These are phyloP conservation scores for Pelagia noctiluca DNA, from an alignment of 30 jellyfish, hydroid and myxozoan genomes.

Conservation along the genomic window DNA sequence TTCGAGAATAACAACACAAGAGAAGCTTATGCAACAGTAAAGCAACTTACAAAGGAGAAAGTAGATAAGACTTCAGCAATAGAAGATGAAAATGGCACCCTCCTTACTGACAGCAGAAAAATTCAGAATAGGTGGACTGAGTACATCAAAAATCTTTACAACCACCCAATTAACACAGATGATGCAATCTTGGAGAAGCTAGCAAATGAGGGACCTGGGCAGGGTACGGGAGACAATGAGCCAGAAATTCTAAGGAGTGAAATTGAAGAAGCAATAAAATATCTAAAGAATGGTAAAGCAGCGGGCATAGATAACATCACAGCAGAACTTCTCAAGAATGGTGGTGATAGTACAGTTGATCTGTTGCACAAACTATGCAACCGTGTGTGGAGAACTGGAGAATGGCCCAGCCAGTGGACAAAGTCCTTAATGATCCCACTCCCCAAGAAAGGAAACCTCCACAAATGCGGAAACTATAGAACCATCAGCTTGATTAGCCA, in stretches of 20 bases:
- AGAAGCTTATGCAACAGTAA: neutral
- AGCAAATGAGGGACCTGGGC: slow-evolving; percentile 3
- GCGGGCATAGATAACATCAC: slow-evolving; percentile 54
- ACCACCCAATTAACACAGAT: slow-evolving; percentile 2
- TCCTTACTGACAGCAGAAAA: neutral
- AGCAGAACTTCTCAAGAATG: too few relatives aligned
- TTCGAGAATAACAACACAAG: slow-evolving; percentile 14
- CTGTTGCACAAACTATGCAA: too few relatives aligned
- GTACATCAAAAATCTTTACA: slow-evolving; percentile 8
- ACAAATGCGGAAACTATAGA: too few relatives aligned
- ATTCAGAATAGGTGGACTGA: slow-evolving; percentile 20
- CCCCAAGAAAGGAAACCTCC: too few relatives aligned
- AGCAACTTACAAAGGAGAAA: neutral
- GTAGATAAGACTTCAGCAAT: neutral
- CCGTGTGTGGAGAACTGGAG: too few relatives aligned
- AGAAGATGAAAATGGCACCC: slow-evolving; percentile 2
- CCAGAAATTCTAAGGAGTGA: neutral
- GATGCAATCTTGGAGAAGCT: neutral
- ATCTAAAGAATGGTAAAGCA: slow-evolving; percentile 17
- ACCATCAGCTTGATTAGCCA: too few relatives aligned
- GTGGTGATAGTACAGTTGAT: too few relatives aligned
- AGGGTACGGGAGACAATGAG: neutral
- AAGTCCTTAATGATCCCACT: too few relatives aligned
- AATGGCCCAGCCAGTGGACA: too few relatives aligned
- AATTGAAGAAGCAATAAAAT: neutral